phyloP scores from a whole-genome alignment of 2,888 invertebrate species.

The Notocelia uddmanniana region DNA sequence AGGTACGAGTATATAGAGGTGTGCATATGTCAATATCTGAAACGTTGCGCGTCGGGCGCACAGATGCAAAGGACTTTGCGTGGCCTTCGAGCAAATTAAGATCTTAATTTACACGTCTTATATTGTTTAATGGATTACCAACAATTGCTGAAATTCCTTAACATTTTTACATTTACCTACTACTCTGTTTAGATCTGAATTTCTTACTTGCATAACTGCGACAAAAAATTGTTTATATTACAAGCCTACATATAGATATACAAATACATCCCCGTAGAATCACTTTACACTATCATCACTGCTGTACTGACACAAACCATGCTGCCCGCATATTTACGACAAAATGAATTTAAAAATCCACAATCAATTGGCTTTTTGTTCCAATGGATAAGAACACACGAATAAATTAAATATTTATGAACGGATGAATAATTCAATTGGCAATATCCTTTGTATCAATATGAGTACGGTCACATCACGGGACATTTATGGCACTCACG shows the following conservation, averaged over 20 bases:
- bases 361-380: conserved; percentile 11
- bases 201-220: conserved; percentile 4
- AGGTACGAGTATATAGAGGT: no score
- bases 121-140: neutral
- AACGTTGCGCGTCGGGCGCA: neutral
- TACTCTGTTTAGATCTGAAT: neutral
- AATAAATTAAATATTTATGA: conserved; percentile 8
- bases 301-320: conserved; percentile 17
- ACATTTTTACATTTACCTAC: no score
- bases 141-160: neutral
- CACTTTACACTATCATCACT: conserved; percentile 28
- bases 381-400: neutral
- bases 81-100: neutral
- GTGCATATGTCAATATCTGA: neutral
- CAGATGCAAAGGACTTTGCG: neutral
- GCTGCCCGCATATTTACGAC: conserved; percentile 5
- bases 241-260: neutral
- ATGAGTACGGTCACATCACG: conserved; percentile 9
- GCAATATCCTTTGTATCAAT: conserved; percentile 26
- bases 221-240: neutral
- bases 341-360: neutral
- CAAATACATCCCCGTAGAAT: neutral
- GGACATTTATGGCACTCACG: conserved; percentile 25
- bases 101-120: neutral
- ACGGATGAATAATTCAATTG: conserved; percentile 34